Conservation (phyloP, 2,113 vertebrate species). For the Sylvicapra grimmia region DNA sequence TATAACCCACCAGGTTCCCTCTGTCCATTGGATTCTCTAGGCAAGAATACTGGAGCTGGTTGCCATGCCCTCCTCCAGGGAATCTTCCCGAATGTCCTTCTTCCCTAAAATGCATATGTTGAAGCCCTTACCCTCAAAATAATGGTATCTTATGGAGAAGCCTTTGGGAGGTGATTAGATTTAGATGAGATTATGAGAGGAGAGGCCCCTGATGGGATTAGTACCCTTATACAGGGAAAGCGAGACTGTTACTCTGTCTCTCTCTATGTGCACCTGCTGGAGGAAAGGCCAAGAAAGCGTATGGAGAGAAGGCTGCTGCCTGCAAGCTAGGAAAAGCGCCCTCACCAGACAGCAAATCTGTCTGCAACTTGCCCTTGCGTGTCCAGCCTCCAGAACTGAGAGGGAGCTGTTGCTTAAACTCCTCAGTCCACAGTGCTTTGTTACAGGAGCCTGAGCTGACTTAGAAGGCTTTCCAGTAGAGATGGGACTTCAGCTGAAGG, state of each 20-base stretch:
- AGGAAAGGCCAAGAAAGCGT: neutral
- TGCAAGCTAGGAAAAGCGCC: neutral
- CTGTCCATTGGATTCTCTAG: neutral
- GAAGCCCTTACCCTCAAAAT: neutral
- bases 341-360: neutral
- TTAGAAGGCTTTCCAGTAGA: neutral
- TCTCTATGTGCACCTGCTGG: neutral
- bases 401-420: neutral
- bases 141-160: neutral
- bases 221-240: neutral
- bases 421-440: neutral
- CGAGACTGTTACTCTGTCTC: fast-evolving
- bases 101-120: neutral
- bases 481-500: neutral
- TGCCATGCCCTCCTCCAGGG: neutral
- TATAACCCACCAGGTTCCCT: neutral
- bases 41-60: neutral
- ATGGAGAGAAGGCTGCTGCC: neutral
- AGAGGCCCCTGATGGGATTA: neutral
- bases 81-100: neutral
- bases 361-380: neutral
- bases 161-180: neutral
- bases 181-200: neutral
- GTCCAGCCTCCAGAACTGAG: neutral
- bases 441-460: neutral